These are phyloP conservation scores for Ditylenchus weischeri DNA, from an alignment of 2,888 invertebrate genomes.

Conservation along the genomic window DNA sequence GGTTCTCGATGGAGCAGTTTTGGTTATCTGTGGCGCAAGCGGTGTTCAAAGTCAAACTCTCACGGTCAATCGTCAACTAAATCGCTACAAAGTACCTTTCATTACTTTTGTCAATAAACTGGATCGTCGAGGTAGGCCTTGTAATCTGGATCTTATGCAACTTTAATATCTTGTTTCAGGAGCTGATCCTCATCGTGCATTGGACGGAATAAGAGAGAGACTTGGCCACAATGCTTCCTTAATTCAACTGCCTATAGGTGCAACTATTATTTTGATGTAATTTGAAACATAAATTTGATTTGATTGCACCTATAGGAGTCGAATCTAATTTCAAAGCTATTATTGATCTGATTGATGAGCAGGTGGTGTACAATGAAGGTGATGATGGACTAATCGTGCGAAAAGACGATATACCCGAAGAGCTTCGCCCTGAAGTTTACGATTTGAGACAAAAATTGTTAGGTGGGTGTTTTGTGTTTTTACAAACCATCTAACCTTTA, in stretches of 20 bases:
- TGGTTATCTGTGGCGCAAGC: conserved; percentile 92
- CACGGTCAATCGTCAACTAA: conserved; percentile 95
- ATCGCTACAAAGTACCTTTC: conserved; percentile 86
- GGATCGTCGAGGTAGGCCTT: conserved; percentile 67
- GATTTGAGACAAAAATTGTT: conserved; percentile 82
- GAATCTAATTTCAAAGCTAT: conserved; percentile 82
- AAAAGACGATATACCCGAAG: conserved; percentile 80
- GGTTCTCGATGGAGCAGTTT: conserved; percentile 88
- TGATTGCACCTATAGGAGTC: conserved; percentile 25
- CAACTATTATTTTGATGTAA: too few relatives aligned
- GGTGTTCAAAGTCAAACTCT: conserved; percentile 97
- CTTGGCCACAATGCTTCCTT: conserved; percentile 92
- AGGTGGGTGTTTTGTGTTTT: conserved; percentile 52
- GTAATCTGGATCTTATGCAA: too few relatives aligned
- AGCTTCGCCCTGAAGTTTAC: conserved; percentile 71
- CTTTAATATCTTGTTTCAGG: conserved; percentile 63
- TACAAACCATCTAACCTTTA: background rate
- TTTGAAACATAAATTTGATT: too few relatives aligned
- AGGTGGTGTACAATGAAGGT: conserved; percentile 90
- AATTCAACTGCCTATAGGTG: conserved; percentile 88
- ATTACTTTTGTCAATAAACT: conserved; percentile 95
- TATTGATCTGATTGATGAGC: conserved; percentile 79
- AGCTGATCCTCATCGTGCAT: conserved; percentile 68
- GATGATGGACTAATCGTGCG: conserved; percentile 63
- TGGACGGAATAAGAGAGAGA: conserved; percentile 69